Evolutionary conservation across 2,113 vertebrate species (phyloP).

Genomic region (Ornithorhynchus anatinus): DNA sequence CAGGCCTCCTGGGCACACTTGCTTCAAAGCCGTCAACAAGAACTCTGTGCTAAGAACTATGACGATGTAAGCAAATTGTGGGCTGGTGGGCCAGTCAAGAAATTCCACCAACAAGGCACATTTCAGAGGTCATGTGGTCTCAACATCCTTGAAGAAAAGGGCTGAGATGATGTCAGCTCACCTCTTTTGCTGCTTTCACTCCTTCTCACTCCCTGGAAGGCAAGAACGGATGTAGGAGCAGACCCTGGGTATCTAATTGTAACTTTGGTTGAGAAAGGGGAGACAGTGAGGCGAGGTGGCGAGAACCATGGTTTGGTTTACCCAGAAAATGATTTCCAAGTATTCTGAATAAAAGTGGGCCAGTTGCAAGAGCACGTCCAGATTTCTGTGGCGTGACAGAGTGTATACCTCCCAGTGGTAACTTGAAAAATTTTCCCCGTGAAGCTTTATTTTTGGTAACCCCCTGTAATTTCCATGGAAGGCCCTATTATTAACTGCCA

Average conservation of each 20-base stretch:
- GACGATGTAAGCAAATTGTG: background rate
- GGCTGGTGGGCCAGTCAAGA: background rate
- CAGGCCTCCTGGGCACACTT: background rate
- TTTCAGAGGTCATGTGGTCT: background rate
- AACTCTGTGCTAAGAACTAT: background rate
- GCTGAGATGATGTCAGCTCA: background rate
- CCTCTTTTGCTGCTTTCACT: background rate
- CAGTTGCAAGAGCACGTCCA: constrained; percentile 16
- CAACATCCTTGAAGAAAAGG: background rate
- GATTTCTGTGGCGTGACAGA: constrained; percentile 28
- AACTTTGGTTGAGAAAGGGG: constrained; percentile 17
- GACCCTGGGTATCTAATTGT: constrained; percentile 12
- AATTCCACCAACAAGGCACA: background rate
- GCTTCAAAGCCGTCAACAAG: constrained; percentile 3
- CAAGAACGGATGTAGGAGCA: background rate
- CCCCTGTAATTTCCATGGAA: constrained; percentile 49
- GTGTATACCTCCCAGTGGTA: constrained; percentile 42
- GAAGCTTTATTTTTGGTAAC: constrained; percentile 52
- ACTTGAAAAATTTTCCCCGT: constrained; percentile 45
- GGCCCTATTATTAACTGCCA: constrained; percentile 56
- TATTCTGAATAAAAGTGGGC: background rate
- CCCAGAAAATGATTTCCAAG: background rate
- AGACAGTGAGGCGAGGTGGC: constrained; percentile 21
- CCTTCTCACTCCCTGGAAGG: background rate
- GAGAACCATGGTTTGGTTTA: constrained; percentile 7